Base-by-base conservation (phyloP, 2,888 invertebrate species). In the Euphydryas editha region DNA sequence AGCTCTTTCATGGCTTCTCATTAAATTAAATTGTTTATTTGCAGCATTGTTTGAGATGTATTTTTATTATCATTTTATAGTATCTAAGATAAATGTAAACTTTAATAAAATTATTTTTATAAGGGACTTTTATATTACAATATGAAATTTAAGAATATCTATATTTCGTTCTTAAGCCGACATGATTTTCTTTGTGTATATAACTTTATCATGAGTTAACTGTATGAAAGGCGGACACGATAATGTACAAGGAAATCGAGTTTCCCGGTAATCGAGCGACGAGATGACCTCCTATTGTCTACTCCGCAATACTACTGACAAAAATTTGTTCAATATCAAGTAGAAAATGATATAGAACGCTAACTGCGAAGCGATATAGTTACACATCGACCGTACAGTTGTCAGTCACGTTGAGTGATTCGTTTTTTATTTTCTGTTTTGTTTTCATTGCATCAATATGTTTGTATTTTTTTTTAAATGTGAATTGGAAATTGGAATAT, bases 211-310 rank as follows among this genome's bases (percentile, higher is more conserved):
- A 84, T 78, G 76, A 77, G 77, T 76, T 78, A 78, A 78, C 77
- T 80, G 78, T 82, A 84, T 87, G 85, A 86, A 6, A 24, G 30
- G 11, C 74, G 81, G 85, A 85, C 84, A 82, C 80, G 77, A 83
- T 88, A 85, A 88, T 88, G 84, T 84, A 81, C 81, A 82, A 85
- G 86, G 81, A 87, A 89, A 89, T 89, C 84, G 83, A 86, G 85
- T 89, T 89, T 83, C 79, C 80, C 77, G 81, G 82, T 86, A 86
- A 87, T 88, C 82, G 84, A 81, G 80, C 77, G 72, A 70, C 82
- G 15, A 24, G 15, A 76, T 76, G 74, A 77, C 80, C 81, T 81
- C 83, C 85, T 72, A 74, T 75, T 73, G 70, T 75, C 68, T 67
- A 65, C 67, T 69, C 51, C 57, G 59, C 63, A 59, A 68, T 64